phyloP scores from a whole-genome alignment of 2,113 vertebrate genomes.

The Trichomycterus rosablanca region DNA sequence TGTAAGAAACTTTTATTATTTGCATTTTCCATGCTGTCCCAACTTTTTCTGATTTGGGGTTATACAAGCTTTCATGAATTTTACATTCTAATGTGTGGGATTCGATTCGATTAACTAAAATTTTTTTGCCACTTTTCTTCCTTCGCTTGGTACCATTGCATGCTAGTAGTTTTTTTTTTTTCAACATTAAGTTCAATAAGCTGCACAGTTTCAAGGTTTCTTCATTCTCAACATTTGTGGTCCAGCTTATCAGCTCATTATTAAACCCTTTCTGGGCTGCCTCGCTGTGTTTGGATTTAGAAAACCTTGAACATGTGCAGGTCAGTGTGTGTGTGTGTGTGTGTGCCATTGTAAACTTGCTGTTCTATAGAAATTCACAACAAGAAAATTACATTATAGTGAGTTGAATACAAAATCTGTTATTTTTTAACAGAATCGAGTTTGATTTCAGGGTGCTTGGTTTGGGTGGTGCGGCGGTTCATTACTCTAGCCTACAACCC shows the following conservation, averaged over 20 bases:
- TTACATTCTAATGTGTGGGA: slow-evolving; percentile 46
- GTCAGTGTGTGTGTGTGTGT: not conserved
- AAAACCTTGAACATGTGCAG: not conserved
- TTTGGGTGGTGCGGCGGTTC: no score
- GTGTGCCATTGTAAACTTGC: no score
- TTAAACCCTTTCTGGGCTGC: not conserved
- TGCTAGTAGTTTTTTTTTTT: not conserved
- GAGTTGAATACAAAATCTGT: no score
- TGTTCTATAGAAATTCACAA: no score
- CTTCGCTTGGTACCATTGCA: slow-evolving; percentile 12
- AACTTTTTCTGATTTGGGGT: no score
- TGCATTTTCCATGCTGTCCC: no score
- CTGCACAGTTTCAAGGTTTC: slow-evolving; percentile 12
- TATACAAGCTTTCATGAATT: slow-evolving; percentile 39
- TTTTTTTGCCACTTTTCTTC: not conserved
- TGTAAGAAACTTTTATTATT: no score
- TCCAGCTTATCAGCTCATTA: not conserved
- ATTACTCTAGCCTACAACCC: no score
- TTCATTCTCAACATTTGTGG: not conserved
- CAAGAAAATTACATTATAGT: no score
- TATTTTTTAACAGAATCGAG: no score
- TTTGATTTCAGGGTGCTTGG: no score
- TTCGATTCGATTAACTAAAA: slow-evolving; percentile 26
- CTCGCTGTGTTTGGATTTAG: not conserved
- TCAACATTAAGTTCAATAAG: not conserved